phyloP scores from a whole-genome alignment of 2,113 vertebrate species.

The Sclerurus mexicanus region DNA sequence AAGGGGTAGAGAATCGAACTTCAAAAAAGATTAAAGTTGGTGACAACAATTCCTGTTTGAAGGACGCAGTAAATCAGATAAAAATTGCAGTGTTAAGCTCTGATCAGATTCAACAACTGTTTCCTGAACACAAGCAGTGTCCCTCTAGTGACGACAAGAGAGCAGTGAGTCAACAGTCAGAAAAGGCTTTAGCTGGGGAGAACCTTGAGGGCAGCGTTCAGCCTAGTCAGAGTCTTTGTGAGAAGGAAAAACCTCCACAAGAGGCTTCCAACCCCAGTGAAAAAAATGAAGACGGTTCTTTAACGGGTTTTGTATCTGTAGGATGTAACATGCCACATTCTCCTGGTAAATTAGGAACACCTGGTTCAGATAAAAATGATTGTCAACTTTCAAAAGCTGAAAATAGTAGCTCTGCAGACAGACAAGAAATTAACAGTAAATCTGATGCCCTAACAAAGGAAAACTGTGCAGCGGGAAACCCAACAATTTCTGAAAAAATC shows the following conservation, averaged over 20 bases:
- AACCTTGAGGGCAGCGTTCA: not conserved
- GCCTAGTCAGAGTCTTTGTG: not conserved
- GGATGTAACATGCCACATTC: not conserved
- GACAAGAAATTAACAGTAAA: not conserved
- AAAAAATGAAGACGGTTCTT: slow-evolving; percentile 6
- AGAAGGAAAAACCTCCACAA: not conserved
- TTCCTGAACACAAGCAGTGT: slow-evolving; percentile 6
- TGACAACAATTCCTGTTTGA: not conserved
- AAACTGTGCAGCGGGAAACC: not conserved
- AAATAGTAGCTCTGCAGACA: not conserved
- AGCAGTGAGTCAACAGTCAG: not conserved
- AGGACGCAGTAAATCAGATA: slow-evolving; percentile 26
- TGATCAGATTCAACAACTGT: slow-evolving; percentile 46
- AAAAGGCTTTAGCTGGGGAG: not conserved
- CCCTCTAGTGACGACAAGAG: not conserved
- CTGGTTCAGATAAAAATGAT: not conserved
- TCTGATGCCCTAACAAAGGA: not conserved
- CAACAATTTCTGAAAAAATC: not conserved
- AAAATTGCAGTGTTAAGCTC: slow-evolving; percentile 46
- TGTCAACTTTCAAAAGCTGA: not conserved
- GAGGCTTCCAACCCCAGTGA: not conserved
- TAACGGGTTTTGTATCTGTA: not conserved
- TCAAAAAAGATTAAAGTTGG: not conserved
- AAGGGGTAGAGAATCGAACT: not conserved
- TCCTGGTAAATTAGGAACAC: not conserved